Evolutionary conservation across 1,140 invertebrate genomes (phyloP).

Genomic region (Drosophila asahinai): DNA sequence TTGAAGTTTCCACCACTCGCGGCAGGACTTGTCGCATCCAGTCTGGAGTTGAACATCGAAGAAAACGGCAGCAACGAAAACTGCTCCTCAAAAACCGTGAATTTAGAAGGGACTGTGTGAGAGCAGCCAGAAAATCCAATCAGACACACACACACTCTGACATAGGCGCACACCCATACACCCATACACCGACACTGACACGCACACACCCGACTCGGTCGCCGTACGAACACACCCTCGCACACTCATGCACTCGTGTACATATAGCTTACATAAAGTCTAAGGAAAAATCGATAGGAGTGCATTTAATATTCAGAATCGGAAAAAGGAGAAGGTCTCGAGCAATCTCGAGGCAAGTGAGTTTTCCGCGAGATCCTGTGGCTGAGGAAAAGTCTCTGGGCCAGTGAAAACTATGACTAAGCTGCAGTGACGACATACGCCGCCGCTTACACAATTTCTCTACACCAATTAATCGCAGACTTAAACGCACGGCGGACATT

Average conservation of each 20-base stretch:
- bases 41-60: constrained; percentile 85
- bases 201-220: constrained; percentile 48
- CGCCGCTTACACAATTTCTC: constrained; percentile 81
- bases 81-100: constrained; percentile 71
- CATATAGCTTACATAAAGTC: constrained; percentile 76
- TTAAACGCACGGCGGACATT: constrained; percentile 28
- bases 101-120: constrained; percentile 69
- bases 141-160: constrained; percentile 60
- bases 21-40: constrained; percentile 76
- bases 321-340: constrained; percentile 46
- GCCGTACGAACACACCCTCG: constrained; percentile 52
- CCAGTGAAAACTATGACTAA: constrained; percentile 78
- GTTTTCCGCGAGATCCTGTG: constrained; percentile 25
- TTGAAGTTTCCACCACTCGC: constrained; percentile 66
- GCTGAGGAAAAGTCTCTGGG: constrained; percentile 41
- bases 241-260: constrained; percentile 59
- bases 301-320: constrained; percentile 75
- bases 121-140: constrained; percentile 72
- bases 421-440: constrained; percentile 80
- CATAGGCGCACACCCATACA: constrained; percentile 38
- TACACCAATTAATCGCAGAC: constrained; percentile 64
- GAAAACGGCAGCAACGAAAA: constrained; percentile 80
- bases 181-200: constrained; percentile 44
- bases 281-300: constrained; percentile 79
- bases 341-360: constrained; percentile 33